A percentile compares a stretch with the other conserved stretches of the same genome.
Evolutionary conservation across 2,797 vertebrate species (phyloP).

Genomic region (Karalla daura): DNA sequence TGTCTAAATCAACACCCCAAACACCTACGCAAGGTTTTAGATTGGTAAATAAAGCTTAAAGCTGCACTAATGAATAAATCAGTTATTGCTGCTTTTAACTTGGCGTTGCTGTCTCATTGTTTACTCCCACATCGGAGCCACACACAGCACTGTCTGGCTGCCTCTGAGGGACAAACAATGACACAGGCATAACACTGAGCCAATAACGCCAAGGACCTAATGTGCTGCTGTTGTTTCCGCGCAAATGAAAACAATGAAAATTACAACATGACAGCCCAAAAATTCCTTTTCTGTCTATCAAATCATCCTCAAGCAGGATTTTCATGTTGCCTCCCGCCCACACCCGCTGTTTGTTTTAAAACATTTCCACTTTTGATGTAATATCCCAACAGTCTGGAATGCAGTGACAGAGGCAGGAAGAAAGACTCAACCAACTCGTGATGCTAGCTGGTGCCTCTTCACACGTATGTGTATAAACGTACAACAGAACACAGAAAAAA

Average conservation of each 20-base stretch:
- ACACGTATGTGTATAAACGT: neutral
- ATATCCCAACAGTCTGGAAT: conserved; percentile 42
- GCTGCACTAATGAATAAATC: neutral
- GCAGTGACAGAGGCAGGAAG: conserved; percentile 54
- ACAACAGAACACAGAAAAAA: neutral
- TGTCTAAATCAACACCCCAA: conserved; percentile 15
- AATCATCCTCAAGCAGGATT: conserved; percentile 50
- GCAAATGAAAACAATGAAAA: conserved; percentile 56
- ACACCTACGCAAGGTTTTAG: neutral
- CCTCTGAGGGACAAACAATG: neutral
- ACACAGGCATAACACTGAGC: no score
- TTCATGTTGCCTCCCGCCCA: conserved; percentile 43
- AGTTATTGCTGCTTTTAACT: conserved; percentile 11
- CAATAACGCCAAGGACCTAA: conserved; percentile 33
- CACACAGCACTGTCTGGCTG: neutral
- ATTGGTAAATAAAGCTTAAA: neutral
- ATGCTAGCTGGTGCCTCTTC: conserved; percentile 22
- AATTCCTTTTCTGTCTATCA: conserved; percentile 66
- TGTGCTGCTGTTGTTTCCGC: conserved; percentile 28
- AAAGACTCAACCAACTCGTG: conserved; percentile 21
- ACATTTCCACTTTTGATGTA: conserved; percentile 57
- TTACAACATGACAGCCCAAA: conserved; percentile 50
- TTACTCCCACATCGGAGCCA: neutral
- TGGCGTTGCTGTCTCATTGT: neutral
- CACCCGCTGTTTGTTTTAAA: conserved; percentile 46